phyloP scores from a whole-genome alignment of 2,888 invertebrate genomes.

The Watsonalla cultraria region DNA sequence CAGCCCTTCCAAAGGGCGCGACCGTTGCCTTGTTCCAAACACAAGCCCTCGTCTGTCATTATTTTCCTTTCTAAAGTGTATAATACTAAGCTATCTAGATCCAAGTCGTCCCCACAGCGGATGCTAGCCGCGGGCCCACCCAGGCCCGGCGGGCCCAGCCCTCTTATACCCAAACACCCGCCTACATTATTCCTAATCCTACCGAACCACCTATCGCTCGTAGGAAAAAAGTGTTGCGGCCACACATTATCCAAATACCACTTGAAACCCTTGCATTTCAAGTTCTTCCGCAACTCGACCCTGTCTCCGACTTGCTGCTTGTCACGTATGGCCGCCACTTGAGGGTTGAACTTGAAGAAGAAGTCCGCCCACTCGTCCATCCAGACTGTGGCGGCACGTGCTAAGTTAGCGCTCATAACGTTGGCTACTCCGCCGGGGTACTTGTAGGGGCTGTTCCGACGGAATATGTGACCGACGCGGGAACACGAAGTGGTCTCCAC shows the following conservation, averaged over 20 bases:
- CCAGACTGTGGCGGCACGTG: conserved; percentile 97
- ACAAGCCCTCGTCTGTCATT: conserved; percentile 93
- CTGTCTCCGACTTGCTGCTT: conserved; percentile 82
- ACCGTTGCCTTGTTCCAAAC: conserved; percentile 84
- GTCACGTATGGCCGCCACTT: conserved; percentile 78
- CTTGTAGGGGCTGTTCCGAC: conserved; percentile 95
- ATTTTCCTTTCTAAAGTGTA: conserved; percentile 83
- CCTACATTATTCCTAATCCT: conserved; percentile 81
- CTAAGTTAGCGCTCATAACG: conserved; percentile 93
- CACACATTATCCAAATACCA: conserved; percentile 98
- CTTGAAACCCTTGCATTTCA: conserved; percentile 91
- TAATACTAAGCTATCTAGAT: conserved; percentile 84
- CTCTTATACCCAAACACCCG: conserved; percentile 55
- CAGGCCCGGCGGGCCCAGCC: conserved; percentile 79
- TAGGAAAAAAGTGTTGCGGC: conserved; percentile 98
- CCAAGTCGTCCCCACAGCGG: conserved; percentile 78
- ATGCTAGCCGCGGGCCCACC: conserved; percentile 84
- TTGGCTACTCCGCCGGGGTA: conserved; percentile 95
- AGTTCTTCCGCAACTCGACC: conserved; percentile 81
- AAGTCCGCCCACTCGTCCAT: conserved; percentile 98
- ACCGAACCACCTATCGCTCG: conserved; percentile 92
- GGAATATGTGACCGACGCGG: conserved; percentile 95
- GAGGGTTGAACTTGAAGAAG: conserved; percentile 91
- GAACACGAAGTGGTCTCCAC: conserved; percentile 96
- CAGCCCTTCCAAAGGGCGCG: conserved; percentile 86